These are phyloP conservation scores for Hydrophis major DNA, from an alignment of 2,797 vertebrate species.

Conservation along the genomic window DNA sequence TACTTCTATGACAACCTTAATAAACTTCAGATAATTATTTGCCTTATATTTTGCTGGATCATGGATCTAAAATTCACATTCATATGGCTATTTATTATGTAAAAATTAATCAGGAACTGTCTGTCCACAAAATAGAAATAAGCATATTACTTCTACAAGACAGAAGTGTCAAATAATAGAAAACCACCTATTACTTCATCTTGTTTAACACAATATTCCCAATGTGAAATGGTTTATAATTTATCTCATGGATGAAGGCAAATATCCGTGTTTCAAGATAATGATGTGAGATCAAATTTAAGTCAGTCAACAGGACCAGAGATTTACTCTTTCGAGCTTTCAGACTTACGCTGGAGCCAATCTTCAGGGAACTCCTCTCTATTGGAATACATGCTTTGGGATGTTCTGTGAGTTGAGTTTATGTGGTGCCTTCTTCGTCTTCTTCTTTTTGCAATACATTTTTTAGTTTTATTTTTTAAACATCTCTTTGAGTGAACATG, in stretches of 20 bases:
- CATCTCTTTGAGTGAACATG: too few species aligned
- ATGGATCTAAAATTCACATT: background rate
- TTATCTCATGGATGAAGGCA: background rate
- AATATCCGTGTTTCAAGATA: background rate
- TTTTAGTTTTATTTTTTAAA: too few species aligned
- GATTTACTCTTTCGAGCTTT: background rate
- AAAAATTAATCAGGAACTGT: background rate
- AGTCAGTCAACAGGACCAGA: background rate
- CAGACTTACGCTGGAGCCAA: background rate
- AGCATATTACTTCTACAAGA: background rate
- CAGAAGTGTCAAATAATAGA: background rate
- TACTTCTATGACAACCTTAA: background rate
- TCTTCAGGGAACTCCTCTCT: background rate
- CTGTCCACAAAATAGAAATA: background rate
- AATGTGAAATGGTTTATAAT: background rate
- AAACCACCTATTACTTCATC: background rate
- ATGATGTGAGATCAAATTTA: background rate
- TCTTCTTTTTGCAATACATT: too few species aligned
- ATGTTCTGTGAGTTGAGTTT: background rate
- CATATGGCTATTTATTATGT: background rate
- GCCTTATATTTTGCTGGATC: background rate
- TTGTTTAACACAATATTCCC: background rate
- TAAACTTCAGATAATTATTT: slow-evolving; percentile 18
- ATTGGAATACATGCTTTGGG: background rate
- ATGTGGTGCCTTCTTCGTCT: background rate